These are phyloP conservation scores for Formicarius rufipectus DNA, from an alignment of 2,113 vertebrate species.

Conservation along the genomic window DNA sequence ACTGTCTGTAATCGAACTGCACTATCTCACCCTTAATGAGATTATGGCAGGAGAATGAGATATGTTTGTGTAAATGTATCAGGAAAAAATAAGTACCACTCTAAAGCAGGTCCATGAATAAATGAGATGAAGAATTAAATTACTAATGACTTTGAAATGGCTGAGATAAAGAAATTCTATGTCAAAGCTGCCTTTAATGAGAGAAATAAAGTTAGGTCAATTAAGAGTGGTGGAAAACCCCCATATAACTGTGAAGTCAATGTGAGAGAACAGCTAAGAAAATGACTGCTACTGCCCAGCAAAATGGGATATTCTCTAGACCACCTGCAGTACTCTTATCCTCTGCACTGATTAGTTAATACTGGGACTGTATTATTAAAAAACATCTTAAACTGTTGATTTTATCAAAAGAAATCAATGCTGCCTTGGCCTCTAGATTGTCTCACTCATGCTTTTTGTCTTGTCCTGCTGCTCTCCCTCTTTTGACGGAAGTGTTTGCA, in stretches of 20 bases:
- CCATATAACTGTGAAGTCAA: neutral
- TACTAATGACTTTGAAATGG: constrained; percentile 38
- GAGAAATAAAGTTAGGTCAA: neutral
- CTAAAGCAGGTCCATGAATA: constrained; percentile 38
- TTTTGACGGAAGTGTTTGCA: neutral
- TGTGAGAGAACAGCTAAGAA: neutral
- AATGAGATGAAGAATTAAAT: constrained; percentile 35
- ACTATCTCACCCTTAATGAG: neutral
- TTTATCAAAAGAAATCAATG: neutral
- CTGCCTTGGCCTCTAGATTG: neutral
- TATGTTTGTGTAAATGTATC: neutral
- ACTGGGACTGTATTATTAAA: neutral
- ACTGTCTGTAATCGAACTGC: neutral
- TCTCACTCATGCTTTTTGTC: neutral
- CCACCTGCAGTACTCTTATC: neutral
- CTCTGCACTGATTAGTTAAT: neutral
- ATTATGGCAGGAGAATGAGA: neutral
- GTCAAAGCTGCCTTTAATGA: neutral
- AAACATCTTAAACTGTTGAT: neutral
- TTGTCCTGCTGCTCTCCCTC: neutral
- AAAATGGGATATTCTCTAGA: neutral
- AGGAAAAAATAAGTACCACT: neutral
- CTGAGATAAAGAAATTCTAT: constrained; percentile 27
- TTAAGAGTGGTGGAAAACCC: neutral
- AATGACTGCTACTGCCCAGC: neutral